phyloP scores from a whole-genome alignment of 1,140 invertebrate species.

The Galleria mellonella region DNA sequence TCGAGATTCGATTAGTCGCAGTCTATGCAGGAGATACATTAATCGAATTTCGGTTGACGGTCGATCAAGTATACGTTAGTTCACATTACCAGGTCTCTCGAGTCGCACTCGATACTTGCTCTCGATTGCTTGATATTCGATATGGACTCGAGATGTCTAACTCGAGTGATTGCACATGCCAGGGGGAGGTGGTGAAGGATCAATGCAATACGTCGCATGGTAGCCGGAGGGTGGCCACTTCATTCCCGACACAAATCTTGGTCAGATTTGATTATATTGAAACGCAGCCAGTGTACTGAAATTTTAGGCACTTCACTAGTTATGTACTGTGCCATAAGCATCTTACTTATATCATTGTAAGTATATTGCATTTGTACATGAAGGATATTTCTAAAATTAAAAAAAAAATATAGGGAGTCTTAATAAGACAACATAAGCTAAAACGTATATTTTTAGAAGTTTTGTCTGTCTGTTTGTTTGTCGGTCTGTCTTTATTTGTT shows the following conservation, averaged over 20 bases:
- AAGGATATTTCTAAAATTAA: too few relatives aligned
- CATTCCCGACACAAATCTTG: not conserved
- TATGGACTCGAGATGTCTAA: slow-evolving; percentile 41
- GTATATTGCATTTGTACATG: too few relatives aligned
- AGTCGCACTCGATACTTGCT: slow-evolving; percentile 41
- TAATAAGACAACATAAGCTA: too few relatives aligned
- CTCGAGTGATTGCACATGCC: slow-evolving; percentile 42
- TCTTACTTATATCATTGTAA: too few relatives aligned
- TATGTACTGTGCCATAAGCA: too few relatives aligned
- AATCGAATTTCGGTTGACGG: slow-evolving; percentile 53
- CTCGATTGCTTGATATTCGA: slow-evolving; percentile 46
- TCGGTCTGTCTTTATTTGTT: too few relatives aligned
- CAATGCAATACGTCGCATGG: slow-evolving; percentile 13
- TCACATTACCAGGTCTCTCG: slow-evolving; percentile 43
- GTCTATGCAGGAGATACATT: slow-evolving; percentile 41
- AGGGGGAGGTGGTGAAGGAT: slow-evolving; percentile 22
- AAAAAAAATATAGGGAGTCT: too few relatives aligned
- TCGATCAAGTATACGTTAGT: slow-evolving; percentile 51
- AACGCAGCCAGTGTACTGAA: too few relatives aligned
- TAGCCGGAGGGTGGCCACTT: not conserved
- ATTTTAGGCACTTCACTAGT: too few relatives aligned
- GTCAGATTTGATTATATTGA: too few relatives aligned
- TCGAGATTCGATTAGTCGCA: slow-evolving; percentile 34
- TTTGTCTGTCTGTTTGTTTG: too few relatives aligned
- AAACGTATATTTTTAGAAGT: too few relatives aligned